Conservation (phyloP, 2,113 vertebrate genomes). For the Clarias macrocephalus region DNA sequence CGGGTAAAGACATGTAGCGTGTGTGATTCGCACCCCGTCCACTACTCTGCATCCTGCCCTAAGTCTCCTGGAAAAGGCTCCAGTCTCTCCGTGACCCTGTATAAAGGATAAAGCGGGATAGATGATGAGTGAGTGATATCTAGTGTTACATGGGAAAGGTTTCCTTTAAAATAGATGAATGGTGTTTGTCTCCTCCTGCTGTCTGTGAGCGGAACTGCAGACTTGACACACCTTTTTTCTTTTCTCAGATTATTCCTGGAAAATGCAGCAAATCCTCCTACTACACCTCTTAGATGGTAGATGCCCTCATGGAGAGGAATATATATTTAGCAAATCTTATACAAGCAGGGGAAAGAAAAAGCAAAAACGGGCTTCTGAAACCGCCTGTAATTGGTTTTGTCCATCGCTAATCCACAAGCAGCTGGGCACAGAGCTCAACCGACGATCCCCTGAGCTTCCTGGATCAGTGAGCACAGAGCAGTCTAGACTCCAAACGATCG, state of each 20-base stretch:
- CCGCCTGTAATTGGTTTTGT: not conserved
- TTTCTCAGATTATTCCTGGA: not conserved
- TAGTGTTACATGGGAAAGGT: not conserved
- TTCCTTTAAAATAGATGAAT: not conserved
- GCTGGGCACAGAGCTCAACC: not conserved
- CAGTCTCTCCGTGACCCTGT: no score
- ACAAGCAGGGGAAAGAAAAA: not conserved
- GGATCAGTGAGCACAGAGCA: slow-evolving; percentile 6
- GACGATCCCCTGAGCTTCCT: not conserved
- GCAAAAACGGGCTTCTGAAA: not conserved
- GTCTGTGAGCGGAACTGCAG: slow-evolving; percentile 29
- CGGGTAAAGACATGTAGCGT: no score
- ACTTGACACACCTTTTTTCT: not conserved
- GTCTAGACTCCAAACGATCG: slow-evolving; percentile 6
- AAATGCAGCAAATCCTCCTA: no score
- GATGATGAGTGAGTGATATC: no score
- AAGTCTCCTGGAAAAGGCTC: no score
- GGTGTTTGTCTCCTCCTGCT: slow-evolving; percentile 44
- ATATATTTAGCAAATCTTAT: not conserved
- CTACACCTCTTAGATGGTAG: not conserved
- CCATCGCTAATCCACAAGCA: not conserved
- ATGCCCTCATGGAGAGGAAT: not conserved
- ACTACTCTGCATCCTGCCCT: no score
- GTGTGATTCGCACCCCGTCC: no score
- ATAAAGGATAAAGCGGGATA: no score